Evolutionary conservation across 2,797 vertebrate genomes (phyloP), one percentile per base, ranked within the genome.

Genomic region (Schizothorax lantsangensis): DNA sequence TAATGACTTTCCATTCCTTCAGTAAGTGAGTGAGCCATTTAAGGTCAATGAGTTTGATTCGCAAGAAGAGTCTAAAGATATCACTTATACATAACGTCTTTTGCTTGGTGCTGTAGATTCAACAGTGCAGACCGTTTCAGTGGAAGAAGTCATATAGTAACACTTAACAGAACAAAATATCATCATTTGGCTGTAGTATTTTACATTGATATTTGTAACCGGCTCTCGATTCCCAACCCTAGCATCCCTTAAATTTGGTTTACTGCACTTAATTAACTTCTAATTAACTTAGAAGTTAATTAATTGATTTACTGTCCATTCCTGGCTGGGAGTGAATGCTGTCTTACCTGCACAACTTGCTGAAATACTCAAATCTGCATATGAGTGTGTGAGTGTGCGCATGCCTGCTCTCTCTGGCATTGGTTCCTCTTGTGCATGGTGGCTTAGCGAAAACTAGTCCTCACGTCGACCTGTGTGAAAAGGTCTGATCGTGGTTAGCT

Each of bases 351-450:
- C 59, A 19, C 33, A 78, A 6, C 17, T 69, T 68, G 30, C 26
- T 79, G 3, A 68, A 54, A 66, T 54, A 6, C 15, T 6, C 86
- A 64, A 87, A n/a, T 85, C 59, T 64, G 26, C 38, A 40, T 78
- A 43, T 69, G 79, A 90, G 90, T 75, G 45, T 75, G 43, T 40
- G 47, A 88, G 77, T 91, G 91, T 90, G 59, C 89, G 91, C 92
- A 90, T 90, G 91, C 88, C 92, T 91, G 88, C 57, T 90, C 86
- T 91, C 87, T 93, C 91, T 91, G 90, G 89, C 89, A 92, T 91
- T 91, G 90, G 91, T 93, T 90, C 92, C 84, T 92, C 91, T 89
- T 92, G 23, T 43, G 74, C 83, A 68, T n/a, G 33, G 23, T 52
- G 45, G 68, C 81, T 83, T 59, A 49, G 72, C 83, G 66, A 52